phyloP scores from a whole-genome alignment of 2,888 invertebrate species.

The Megamerina dolium region DNA sequence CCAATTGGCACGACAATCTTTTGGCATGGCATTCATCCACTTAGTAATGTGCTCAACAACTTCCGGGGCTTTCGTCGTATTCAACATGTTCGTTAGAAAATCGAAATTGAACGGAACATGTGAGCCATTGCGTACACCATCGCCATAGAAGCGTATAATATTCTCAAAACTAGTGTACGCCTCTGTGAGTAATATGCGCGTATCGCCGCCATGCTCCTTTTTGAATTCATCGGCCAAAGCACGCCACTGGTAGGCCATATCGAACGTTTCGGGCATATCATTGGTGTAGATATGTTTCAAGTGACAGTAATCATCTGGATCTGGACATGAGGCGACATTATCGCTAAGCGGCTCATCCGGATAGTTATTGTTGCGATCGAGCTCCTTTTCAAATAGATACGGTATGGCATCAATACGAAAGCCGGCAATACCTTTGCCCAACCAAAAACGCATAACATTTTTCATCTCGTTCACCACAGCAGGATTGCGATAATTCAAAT shows the following conservation, averaged over 20 bases:
- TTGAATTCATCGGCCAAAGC: constrained; percentile 53
- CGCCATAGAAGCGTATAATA: constrained; percentile 59
- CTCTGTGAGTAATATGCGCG: constrained; percentile 57
- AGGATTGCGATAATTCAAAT: constrained; percentile 59
- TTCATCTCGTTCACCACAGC: constrained; percentile 52
- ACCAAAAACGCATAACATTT: constrained; percentile 67
- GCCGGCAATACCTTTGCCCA: constrained; percentile 73
- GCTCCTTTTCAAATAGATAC: constrained; percentile 38
- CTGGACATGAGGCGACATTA: constrained; percentile 40
- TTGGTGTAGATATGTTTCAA: constrained; percentile 57
- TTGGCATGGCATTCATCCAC: constrained; percentile 58
- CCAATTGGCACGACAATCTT: constrained; percentile 58
- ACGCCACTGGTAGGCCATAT: constrained; percentile 56
- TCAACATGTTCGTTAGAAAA: constrained; percentile 45
- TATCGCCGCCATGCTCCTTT: constrained; percentile 38
- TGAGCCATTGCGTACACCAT: constrained; percentile 48
- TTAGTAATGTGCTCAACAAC: constrained; percentile 51
- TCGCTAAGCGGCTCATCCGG: constrained; percentile 53
- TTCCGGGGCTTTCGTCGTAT: constrained; percentile 19
- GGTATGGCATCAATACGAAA: constrained; percentile 67
- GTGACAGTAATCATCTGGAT: constrained; percentile 53
- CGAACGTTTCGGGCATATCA: constrained; percentile 56
- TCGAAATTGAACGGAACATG: constrained; percentile 65
- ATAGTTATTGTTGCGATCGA: constrained; percentile 38
- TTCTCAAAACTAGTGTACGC: constrained; percentile 56